Conservation (phyloP, 1,140 invertebrate genomes). For the Sarcophaga bullata region DNA sequence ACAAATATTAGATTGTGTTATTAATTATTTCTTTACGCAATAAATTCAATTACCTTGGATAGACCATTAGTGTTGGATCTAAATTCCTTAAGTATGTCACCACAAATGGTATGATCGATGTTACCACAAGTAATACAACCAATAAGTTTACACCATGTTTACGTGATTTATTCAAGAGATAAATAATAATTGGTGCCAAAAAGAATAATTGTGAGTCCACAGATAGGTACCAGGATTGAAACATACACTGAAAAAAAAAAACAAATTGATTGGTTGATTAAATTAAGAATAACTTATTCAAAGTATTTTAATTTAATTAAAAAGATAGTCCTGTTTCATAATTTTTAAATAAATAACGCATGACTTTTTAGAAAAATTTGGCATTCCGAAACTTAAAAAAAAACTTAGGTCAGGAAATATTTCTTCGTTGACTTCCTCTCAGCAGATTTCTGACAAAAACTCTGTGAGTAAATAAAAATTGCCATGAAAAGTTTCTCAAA, state of each 20-base stretch:
- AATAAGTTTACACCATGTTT: slow-evolving; percentile 70
- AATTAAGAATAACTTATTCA: neutral
- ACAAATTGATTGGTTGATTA: too few relatives aligned
- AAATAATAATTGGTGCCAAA: slow-evolving; percentile 77
- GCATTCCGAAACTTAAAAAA: too few relatives aligned
- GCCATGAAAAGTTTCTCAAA: too few relatives aligned
- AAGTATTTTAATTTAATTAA: slow-evolving; percentile 16
- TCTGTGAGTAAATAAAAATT: too few relatives aligned
- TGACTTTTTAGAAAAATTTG: too few relatives aligned
- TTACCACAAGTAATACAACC: slow-evolving; percentile 66
- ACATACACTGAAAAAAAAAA: slow-evolving; percentile 78
- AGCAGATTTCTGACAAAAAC: too few relatives aligned
- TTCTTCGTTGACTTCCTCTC: too few relatives aligned
- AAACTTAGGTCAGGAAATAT: too few relatives aligned
- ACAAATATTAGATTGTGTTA: neutral
- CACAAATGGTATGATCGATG: slow-evolving; percentile 70
- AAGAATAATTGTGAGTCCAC: slow-evolving; percentile 87
- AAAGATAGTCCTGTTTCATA: too few relatives aligned
- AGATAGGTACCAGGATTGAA: slow-evolving; percentile 87
- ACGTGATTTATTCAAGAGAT: slow-evolving; percentile 72
- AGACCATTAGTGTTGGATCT: slow-evolving; percentile 74
- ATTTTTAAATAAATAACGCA: too few relatives aligned
- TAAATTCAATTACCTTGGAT: slow-evolving; percentile 59
- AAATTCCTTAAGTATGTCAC: slow-evolving; percentile 71
- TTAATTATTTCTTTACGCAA: neutral